A percentile compares a stretch with the other conserved stretches of the same genome.
Conservation (phyloP, 2,888 invertebrate species). For the Oscheius sp. region DNA sequence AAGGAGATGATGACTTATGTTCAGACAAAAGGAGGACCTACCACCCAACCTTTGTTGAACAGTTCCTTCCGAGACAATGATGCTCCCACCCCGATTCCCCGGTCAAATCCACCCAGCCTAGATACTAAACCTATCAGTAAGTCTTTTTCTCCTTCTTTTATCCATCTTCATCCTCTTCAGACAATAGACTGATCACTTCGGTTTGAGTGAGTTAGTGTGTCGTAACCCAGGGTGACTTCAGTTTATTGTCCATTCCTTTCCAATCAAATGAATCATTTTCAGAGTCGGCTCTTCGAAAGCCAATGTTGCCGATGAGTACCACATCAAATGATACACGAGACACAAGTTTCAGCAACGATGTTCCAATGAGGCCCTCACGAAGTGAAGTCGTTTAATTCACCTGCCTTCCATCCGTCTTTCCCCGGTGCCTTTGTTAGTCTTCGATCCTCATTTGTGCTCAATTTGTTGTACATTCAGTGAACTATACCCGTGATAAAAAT, state of each 20-base stretch:
- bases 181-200: conserved; percentile 8
- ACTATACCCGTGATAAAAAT: background rate
- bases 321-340: conserved; percentile 40
- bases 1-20: conserved; percentile 14
- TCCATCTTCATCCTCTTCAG: background rate
- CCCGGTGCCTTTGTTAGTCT: conserved; percentile 11
- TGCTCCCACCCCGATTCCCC: conserved; percentile 19
- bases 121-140: conserved; percentile 44
- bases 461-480: conserved; percentile 16
- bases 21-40: background rate
- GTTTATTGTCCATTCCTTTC: background rate
- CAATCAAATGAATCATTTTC: conserved; percentile 29
- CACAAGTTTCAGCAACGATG: conserved; percentile 42
- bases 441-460: conserved; percentile 5
- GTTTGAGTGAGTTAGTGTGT: conserved; percentile 31
- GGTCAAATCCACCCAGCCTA: conserved; percentile 39
- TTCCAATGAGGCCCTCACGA: conserved; percentile 43
- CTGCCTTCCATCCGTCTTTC: background rate
- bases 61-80: conserved; percentile 33
- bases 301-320: conserved; percentile 22
- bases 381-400: conserved; percentile 45
- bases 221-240: background rate
- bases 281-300: conserved; percentile 55
- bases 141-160: background rate
- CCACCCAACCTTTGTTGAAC: conserved; percentile 7